Conservation (phyloP, 2,113 vertebrate genomes). For the Vimba vimba region DNA sequence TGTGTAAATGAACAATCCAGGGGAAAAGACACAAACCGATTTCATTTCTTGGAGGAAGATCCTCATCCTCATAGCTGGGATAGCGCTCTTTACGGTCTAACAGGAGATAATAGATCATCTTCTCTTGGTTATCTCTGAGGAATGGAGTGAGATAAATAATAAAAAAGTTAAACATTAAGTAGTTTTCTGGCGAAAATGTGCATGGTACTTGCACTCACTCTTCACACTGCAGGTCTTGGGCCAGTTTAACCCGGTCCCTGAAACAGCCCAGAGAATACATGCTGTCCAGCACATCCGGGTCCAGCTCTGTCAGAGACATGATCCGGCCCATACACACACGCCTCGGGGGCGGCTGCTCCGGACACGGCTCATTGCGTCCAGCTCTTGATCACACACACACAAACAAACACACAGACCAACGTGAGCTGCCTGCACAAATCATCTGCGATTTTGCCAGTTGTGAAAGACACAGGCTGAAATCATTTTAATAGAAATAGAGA, state of each 20-base stretch:
- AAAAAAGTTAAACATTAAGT: not conserved
- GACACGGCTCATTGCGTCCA: constrained; percentile 86
- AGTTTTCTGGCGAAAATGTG: not conserved
- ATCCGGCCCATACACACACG: constrained; percentile 84
- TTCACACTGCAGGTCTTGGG: constrained; percentile 87
- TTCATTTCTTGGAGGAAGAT: constrained; percentile 88
- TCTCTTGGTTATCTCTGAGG: constrained; percentile 90
- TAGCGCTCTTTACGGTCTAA: constrained; percentile 92
- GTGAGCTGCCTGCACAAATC: not conserved
- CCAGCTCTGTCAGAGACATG: constrained; percentile 85
- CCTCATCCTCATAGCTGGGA: constrained; percentile 92
- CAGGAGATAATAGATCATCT: constrained; percentile 93
- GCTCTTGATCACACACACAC: constrained; percentile 69
- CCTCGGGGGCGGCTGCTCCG: constrained; percentile 83
- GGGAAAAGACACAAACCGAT: constrained; percentile 74
- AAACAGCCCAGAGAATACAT: constrained; percentile 93
- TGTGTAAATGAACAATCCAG: not conserved
- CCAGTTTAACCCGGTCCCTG: constrained; percentile 86
- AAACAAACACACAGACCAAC: not conserved
- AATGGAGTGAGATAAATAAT: not conserved
- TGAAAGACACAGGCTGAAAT: not conserved
- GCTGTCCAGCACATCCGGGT: constrained; percentile 90
- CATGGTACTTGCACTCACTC: constrained; percentile 41
- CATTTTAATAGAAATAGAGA: not conserved
- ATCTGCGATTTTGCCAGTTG: not conserved